phyloP scores from a whole-genome alignment of 2,797 vertebrate genomes.

The Falco novaeseelandiae region DNA sequence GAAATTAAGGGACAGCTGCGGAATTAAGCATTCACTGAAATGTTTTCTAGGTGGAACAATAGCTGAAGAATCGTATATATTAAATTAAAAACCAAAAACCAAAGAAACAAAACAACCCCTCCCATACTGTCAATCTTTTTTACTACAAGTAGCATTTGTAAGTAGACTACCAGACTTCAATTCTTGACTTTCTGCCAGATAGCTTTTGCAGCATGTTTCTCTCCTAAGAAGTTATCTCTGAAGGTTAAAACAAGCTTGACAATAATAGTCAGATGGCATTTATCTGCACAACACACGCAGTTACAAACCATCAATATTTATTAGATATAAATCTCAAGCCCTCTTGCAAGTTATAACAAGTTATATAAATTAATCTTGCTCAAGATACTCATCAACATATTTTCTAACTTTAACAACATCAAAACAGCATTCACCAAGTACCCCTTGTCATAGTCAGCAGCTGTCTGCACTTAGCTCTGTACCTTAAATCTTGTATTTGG shows the following conservation, averaged over 20 bases:
- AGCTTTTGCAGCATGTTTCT: not conserved
- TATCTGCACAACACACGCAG: slow-evolving; percentile 38
- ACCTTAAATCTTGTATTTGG: not conserved
- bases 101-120: not conserved
- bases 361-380: slow-evolving; percentile 41
- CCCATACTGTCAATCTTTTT: not conserved
- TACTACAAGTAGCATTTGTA: not conserved
- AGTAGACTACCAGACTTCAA: not conserved
- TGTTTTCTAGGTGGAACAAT: not conserved
- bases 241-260: slow-evolving; percentile 28
- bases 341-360: slow-evolving; percentile 23
- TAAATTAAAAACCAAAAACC: not conserved
- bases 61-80: not conserved
- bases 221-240: not conserved
- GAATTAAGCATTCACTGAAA: not conserved
- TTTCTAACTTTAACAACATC: slow-evolving; percentile 17
- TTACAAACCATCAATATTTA: slow-evolving; percentile 55
- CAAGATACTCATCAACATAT: slow-evolving; percentile 7
- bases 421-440: not conserved
- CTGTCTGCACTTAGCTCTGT: not conserved
- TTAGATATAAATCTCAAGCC: slow-evolving; percentile 28
- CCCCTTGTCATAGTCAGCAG: not conserved
- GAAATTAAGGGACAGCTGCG: not conserved
- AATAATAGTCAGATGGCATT: slow-evolving; percentile 19
- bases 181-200: not conserved